phyloP scores from a whole-genome alignment of 2,888 invertebrate genomes.

The Rotaria sp. region DNA sequence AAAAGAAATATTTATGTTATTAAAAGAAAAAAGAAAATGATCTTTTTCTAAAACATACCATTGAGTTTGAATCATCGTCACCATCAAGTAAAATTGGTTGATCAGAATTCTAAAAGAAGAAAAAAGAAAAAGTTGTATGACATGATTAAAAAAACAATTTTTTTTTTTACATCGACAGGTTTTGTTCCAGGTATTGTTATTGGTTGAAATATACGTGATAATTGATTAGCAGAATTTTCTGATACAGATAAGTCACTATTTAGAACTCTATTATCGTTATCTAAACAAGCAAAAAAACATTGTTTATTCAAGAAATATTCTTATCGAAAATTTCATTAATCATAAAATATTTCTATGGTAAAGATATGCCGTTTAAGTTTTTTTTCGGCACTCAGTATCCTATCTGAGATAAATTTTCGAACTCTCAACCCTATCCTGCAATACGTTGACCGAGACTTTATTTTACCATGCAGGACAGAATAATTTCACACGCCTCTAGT shows the following conservation, averaged over 20 bases:
- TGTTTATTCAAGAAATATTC: background rate
- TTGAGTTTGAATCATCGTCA: conserved; percentile 15
- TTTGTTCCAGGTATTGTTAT: background rate
- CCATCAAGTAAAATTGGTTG: background rate
- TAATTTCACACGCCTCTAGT: too few relatives aligned
- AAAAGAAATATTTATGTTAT: too few relatives aligned
- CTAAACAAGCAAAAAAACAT: background rate
- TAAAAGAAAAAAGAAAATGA: background rate
- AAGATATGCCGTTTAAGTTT: too few relatives aligned
- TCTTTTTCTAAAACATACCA: background rate
- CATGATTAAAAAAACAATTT: background rate
- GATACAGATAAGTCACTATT: background rate
- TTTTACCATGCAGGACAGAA: too few relatives aligned
- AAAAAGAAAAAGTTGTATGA: background rate
- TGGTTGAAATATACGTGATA: background rate
- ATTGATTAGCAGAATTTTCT: background rate
- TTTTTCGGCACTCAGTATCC: too few relatives aligned
- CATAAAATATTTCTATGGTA: too few relatives aligned
- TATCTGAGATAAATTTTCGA: too few relatives aligned
- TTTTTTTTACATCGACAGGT: background rate
- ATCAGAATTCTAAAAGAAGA: background rate
- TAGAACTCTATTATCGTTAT: background rate
- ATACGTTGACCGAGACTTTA: too few relatives aligned
- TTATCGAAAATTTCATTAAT: too few relatives aligned
- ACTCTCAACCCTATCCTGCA: too few relatives aligned